phyloP scores from a whole-genome alignment of 2,888 invertebrate genomes.

The Cabera pusaria region DNA sequence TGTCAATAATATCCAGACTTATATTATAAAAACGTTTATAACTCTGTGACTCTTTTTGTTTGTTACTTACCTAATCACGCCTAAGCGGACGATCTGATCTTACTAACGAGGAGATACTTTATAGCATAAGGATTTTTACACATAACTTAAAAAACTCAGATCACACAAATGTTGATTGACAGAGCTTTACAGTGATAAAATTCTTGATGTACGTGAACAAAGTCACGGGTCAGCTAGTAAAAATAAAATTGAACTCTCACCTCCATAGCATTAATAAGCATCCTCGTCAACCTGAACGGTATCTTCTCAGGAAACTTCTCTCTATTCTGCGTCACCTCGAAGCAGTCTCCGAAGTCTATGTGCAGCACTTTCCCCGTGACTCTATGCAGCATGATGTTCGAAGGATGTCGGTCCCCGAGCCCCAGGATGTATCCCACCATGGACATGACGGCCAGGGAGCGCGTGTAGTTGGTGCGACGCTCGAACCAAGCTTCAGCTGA shows the following conservation, averaged over 20 bases:
- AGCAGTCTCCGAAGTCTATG: slow-evolving; percentile 99
- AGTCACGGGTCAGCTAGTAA: too few relatives aligned
- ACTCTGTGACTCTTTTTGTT: too few relatives aligned
- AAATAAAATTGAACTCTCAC: slow-evolving; percentile 47
- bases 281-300: slow-evolving; percentile 97
- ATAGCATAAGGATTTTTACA: too few relatives aligned
- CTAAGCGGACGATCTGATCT: too few relatives aligned
- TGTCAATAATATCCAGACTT: too few relatives aligned
- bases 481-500: slow-evolving; percentile 99
- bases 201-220: too few relatives aligned
- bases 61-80: too few relatives aligned
- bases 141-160: too few relatives aligned
- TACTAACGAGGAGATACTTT: too few relatives aligned
- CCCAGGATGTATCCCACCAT: slow-evolving; percentile 99
- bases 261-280: slow-evolving; percentile 99
- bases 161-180: too few relatives aligned
- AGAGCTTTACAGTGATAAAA: too few relatives aligned
- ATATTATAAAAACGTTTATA: too few relatives aligned
- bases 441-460: slow-evolving; percentile 99
- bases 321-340: slow-evolving; percentile 98
- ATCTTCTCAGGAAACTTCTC: slow-evolving; percentile 99
- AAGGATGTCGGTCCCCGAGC: slow-evolving; percentile 99
- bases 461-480: slow-evolving; percentile 97
- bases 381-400: slow-evolving; percentile 98
- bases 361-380: slow-evolving; percentile 98